Conservation (phyloP, 2,797 vertebrate species). For the Lagothrix lagotricha region DNA sequence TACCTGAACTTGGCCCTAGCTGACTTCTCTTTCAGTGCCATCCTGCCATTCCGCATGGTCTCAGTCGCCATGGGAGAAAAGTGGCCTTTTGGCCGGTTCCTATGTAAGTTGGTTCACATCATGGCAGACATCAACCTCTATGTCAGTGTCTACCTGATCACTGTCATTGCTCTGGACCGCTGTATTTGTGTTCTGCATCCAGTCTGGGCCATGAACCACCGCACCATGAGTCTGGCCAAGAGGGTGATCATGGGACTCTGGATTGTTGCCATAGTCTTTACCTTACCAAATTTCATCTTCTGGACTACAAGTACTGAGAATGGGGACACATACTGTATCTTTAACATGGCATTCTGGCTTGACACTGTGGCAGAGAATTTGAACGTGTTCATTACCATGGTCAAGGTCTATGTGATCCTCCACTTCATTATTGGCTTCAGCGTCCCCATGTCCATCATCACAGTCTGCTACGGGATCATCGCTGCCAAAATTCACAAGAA, state of each 20-base stretch:
- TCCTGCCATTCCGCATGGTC: slow-evolving; percentile 54
- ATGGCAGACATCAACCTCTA: slow-evolving; percentile 65
- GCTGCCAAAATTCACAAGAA: background rate
- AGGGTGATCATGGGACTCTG: slow-evolving; percentile 57
- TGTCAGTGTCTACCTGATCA: slow-evolving; percentile 72
- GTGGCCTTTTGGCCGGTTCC: slow-evolving; percentile 71
- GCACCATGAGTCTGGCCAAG: background rate
- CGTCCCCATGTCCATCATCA: slow-evolving; percentile 52
- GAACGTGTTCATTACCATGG: fast-evolving
- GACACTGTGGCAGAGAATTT: fast-evolving
- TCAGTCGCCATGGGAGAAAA: background rate
- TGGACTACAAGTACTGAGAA: fast-evolving
- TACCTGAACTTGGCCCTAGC: slow-evolving; percentile 77
- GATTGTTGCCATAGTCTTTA: slow-evolving; percentile 65
- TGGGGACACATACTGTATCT: background rate
- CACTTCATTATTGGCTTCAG: slow-evolving; percentile 75
- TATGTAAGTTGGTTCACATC: slow-evolving; percentile 50
- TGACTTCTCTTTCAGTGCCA: slow-evolving; percentile 69
- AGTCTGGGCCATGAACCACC: slow-evolving; percentile 73
- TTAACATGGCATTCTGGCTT: background rate
- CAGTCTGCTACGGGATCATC: slow-evolving; percentile 71
- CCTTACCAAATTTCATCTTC: slow-evolving; percentile 57
- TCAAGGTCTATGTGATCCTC: slow-evolving; percentile 45
- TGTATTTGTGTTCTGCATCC: slow-evolving; percentile 68
- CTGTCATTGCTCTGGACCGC: slow-evolving; percentile 70